Evolutionary conservation across 2,797 vertebrate genomes (phyloP).

Genomic region (Garrulus glandarius): DNA sequence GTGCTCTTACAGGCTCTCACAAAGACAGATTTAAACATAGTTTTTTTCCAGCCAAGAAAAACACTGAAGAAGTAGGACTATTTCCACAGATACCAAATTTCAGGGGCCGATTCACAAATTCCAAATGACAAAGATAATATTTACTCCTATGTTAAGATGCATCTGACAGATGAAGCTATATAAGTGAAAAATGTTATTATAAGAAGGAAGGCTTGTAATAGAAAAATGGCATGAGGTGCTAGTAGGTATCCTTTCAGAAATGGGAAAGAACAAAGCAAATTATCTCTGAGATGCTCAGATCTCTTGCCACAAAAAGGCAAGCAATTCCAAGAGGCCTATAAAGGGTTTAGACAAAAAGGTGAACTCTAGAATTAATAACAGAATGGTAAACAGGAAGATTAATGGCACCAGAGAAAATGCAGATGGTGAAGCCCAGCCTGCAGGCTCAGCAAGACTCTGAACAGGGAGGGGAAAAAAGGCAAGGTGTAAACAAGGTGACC

Average conservation of each 20-base stretch:
- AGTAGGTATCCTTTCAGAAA: conserved; percentile 40
- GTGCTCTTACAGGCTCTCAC: neutral
- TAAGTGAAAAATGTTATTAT: conserved; percentile 10
- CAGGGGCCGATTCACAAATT: neutral
- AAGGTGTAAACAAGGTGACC: conserved; percentile 70
- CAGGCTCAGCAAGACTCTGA: conserved; percentile 64
- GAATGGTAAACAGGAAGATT: conserved; percentile 69
- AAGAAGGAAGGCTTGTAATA: neutral
- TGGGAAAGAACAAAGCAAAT: conserved; percentile 45
- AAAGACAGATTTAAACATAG: neutral
- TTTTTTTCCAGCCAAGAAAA: neutral
- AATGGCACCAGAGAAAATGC: conserved; percentile 69
- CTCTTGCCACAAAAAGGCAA: conserved; percentile 35
- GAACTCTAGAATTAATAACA: conserved; percentile 66
- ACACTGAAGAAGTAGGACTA: neutral
- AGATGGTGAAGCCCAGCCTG: conserved; percentile 64
- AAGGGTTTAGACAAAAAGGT: conserved; percentile 63
- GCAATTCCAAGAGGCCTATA: conserved; percentile 57
- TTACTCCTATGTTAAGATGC: neutral
- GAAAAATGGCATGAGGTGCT: neutral
- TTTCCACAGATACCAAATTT: neutral
- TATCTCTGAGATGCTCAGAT: conserved; percentile 12
- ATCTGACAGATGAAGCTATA: neutral
- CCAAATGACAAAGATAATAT: neutral
- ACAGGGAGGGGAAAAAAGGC: conserved; percentile 24